phyloP scores from a whole-genome alignment of 2,113 vertebrate species.

The Semnornis frantzii region DNA sequence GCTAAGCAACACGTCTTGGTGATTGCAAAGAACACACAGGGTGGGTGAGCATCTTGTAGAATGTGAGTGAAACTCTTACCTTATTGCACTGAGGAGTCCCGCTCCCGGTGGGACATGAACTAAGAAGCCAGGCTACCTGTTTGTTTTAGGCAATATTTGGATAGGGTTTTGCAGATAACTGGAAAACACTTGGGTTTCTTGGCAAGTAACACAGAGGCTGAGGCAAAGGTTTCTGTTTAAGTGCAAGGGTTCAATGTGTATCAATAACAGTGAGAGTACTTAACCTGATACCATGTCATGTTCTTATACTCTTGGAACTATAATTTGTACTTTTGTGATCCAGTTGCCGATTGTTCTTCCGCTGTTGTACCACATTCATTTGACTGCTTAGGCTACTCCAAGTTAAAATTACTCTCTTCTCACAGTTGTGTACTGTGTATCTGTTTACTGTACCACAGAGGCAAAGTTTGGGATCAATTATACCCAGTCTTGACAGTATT shows the following conservation, averaged over 20 bases:
- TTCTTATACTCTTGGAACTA: neutral
- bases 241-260: neutral
- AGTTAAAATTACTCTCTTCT: neutral
- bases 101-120: neutral
- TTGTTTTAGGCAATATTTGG: neutral
- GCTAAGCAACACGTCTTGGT: accelerated
- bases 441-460: neutral
- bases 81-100: neutral
- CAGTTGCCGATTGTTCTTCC: neutral
- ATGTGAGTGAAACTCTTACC: neutral
- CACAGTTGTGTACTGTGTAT: neutral
- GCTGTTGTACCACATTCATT: neutral
- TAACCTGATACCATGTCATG: neutral
- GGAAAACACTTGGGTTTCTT: neutral
- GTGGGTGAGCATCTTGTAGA: neutral
- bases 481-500: neutral
- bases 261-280: neutral
- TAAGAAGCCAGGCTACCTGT: neutral
- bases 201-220: neutral
- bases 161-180: neutral
- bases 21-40: neutral
- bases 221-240: neutral
- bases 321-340: neutral
- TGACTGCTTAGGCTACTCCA: neutral
- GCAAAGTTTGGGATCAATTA: neutral